Evolutionary conservation across 2,888 invertebrate species (phyloP).

Genomic region (Melipona beecheii): DNA sequence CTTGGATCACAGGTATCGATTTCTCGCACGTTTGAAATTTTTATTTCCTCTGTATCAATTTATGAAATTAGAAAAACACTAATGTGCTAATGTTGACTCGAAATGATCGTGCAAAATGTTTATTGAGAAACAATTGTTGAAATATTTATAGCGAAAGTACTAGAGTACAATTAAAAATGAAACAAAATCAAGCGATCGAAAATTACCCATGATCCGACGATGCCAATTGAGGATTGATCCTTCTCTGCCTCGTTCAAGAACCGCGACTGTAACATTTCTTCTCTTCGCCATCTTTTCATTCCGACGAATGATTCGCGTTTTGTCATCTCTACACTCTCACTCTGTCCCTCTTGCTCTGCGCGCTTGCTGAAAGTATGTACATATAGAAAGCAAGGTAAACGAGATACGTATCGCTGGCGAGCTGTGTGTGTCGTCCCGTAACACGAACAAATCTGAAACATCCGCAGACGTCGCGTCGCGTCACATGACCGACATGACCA

Average conservation of each 20-base stretch:
- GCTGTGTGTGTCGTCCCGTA: conserved; percentile 59
- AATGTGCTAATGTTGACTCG: background rate
- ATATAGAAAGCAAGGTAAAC: background rate
- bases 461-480: conserved; percentile 86
- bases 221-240: background rate
- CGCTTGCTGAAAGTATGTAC: conserved; percentile 22
- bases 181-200: background rate
- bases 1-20: background rate
- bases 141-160: background rate
- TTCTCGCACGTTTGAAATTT: background rate
- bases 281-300: background rate
- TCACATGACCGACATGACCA: conserved; percentile 88
- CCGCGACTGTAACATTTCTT: background rate
- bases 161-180: background rate
- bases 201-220: background rate
- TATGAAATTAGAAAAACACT: background rate
- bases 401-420: conserved; percentile 43
- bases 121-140: too few relatives aligned
- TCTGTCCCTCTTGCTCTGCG: conserved; percentile 34
- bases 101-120: background rate
- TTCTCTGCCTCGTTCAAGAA: background rate
- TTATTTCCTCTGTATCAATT: background rate
- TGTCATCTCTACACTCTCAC: conserved; percentile 18
- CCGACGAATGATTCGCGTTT: background rate
- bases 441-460: conserved; percentile 71